A percentile compares a stretch with the other conserved stretches of the same genome.
These are phyloP conservation scores for Cassiopea xamachana DNA, from an alignment of 30 jellyfish, hydroid and myxozoan genomes.

Conservation along the genomic window DNA sequence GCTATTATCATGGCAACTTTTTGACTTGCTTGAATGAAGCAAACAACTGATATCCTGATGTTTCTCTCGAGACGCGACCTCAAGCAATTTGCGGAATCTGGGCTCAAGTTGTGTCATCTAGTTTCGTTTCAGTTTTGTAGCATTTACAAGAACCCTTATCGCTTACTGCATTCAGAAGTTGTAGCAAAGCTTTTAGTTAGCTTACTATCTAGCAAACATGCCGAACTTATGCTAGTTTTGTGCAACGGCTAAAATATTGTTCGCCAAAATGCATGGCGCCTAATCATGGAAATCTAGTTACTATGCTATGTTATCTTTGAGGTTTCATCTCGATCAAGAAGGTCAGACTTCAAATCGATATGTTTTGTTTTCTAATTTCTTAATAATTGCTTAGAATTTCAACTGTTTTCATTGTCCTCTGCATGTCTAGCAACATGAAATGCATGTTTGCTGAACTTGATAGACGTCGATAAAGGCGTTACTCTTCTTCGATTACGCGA, in stretches of 20 bases:
- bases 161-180: no score
- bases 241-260: neutral
- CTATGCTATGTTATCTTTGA: constrained; percentile 32
- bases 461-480: neutral
- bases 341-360: neutral
- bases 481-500: neutral
- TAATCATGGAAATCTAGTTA: constrained; percentile 17
- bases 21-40: neutral
- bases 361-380: constrained; percentile 20
- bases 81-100: neutral
- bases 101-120: neutral
- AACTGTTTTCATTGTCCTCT: neutral
- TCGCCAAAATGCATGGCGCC: constrained; percentile 10
- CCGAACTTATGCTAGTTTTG: neutral
- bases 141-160: no score
- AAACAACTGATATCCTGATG: neutral
- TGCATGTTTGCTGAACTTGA: neutral
- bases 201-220: neutral
- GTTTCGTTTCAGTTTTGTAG: neutral
- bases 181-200: neutral
- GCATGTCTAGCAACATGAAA: neutral
- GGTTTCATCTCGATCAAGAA: constrained; percentile 15
- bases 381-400: neutral
- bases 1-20: constrained; percentile 6
- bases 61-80: neutral